Base-by-base conservation (phyloP, 2,113 vertebrate genomes). In the Ptilorrhoa leucosticta region DNA sequence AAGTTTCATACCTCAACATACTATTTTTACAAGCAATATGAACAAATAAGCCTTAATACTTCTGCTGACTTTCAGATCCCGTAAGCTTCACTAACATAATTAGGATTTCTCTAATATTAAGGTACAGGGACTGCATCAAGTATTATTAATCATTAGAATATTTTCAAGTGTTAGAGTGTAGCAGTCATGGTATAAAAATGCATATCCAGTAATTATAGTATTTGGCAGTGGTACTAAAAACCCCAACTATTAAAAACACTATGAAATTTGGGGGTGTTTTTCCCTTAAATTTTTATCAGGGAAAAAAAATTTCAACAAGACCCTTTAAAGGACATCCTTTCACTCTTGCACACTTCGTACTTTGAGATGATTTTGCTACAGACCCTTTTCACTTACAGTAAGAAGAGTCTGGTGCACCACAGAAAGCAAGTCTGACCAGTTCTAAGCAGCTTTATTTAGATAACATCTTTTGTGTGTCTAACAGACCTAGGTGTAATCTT, bases 391-490 rank as follows among this genome's bases (percentile, higher is more conserved):
- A 51, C 23, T 66, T 12, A 28, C 1, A 35, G 8, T 30, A 84
- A 69, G 70, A 50, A 68, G n/a, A 66, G 22, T 45, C 65, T 78
- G 40, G 40, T 48, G 40, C 83, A 63, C 42, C 66, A 37, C 1
- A 7, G 56, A 66, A 88, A 93, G 88, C 97, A 57, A 94, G 97
- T 91, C 83, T 3, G 45, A 96, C 95, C 88, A 95, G 96, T 96
- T 97, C 77, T 37, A 71, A 48, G 70, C 19, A 89, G 81, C 78
- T 93, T 93, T 86, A 63, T 89, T 87, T 66, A 90, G 96, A 97
- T 96, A 96, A 93, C 81, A 97, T 97, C 93, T 93, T 92, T 31
- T 28, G 30, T 64, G 82, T 7, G 60, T 47, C 61, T 93, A 76
- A 93, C 61, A 63, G 83, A 92, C 50, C 82, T 37, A 66, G 70